phyloP scores from a whole-genome alignment of 2,797 vertebrate genomes.

The Notolepis coatsorum region DNA sequence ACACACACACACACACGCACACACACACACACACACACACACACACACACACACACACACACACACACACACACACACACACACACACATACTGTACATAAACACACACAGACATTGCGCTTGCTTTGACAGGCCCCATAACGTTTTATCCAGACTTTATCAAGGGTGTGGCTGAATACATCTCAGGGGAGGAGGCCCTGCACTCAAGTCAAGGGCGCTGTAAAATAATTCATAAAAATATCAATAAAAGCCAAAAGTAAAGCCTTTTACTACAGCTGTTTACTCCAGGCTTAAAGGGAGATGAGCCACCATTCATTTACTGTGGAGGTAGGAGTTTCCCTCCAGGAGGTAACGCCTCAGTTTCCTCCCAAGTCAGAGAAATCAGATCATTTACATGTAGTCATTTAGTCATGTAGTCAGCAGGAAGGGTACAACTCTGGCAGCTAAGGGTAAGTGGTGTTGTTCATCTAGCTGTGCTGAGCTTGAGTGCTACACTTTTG shows the following conservation, averaged over 20 bases:
- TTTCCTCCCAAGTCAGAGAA: no score
- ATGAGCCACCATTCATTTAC: slow-evolving; percentile 19
- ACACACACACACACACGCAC: no score
- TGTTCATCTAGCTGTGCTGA: no score
- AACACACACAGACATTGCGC: slow-evolving; percentile 3
- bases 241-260: slow-evolving; percentile 59
- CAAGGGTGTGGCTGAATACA: slow-evolving; percentile 70
- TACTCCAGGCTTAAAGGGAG: slow-evolving; percentile 40
- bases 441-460: no score
- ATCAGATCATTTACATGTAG: no score
- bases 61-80: background rate
- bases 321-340: no score
- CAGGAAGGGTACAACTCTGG: no score
- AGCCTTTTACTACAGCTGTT: slow-evolving; percentile 59
- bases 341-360: no score
- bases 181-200: slow-evolving; percentile 77
- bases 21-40: no score
- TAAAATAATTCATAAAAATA: slow-evolving; percentile 70
- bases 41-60: background rate
- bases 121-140: slow-evolving; percentile 66
- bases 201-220: slow-evolving; percentile 56
- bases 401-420: no score
- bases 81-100: no score
- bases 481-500: no score
- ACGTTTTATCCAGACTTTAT: slow-evolving; percentile 77